Conservation (phyloP, 2,113 vertebrate species). For the Hydrochoerus hydrochaeris region DNA sequence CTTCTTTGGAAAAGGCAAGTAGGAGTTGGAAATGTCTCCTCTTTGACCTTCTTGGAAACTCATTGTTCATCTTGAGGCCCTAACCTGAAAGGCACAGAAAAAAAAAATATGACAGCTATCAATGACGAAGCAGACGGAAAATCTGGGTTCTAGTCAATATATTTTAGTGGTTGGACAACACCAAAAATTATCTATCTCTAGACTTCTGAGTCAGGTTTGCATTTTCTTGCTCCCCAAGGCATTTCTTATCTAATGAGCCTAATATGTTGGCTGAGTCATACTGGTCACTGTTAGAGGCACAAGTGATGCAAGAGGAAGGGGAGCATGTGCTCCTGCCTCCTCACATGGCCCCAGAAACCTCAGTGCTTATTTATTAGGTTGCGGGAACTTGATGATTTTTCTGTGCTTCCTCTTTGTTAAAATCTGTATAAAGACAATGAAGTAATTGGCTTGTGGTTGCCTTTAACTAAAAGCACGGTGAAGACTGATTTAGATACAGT, state of each 20-base stretch:
- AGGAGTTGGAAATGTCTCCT: background rate
- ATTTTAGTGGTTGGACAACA: background rate
- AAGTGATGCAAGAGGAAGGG: background rate
- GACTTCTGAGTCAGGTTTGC: background rate
- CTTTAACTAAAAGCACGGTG: slow-evolving; percentile 79
- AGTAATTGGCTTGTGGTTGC: slow-evolving; percentile 82
- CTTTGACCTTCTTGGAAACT: background rate
- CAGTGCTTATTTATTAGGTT: background rate
- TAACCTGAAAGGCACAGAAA: background rate
- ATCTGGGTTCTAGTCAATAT: background rate
- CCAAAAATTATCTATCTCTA: background rate
- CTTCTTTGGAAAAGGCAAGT: background rate
- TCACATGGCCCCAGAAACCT: background rate
- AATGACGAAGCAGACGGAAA: background rate
- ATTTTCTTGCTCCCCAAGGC: background rate
- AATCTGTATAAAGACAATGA: slow-evolving; percentile 64
- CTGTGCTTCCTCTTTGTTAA: background rate
- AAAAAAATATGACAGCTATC: background rate
- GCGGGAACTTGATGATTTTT: background rate
- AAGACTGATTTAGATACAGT: slow-evolving; percentile 82
- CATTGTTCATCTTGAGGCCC: background rate
- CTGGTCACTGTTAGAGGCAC: background rate
- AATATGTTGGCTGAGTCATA: background rate
- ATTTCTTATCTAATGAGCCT: background rate
- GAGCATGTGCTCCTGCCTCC: background rate